Conservation (phyloP, 2,113 vertebrate species). For the Indicator maculatus region DNA sequence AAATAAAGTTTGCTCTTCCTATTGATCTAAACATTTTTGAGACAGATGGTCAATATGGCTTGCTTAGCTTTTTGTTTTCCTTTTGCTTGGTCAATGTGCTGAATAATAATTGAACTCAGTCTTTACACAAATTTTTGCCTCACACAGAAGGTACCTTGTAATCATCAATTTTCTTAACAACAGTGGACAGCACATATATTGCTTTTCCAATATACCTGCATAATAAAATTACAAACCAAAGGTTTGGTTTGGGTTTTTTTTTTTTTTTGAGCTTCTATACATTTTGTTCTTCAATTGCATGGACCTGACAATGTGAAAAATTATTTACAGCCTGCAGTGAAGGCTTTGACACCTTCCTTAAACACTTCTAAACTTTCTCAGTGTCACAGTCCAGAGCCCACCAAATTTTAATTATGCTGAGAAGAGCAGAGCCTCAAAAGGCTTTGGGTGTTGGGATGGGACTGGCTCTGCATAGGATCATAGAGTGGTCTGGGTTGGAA, state of each 20-base stretch:
- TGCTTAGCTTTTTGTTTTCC: constrained; percentile 54
- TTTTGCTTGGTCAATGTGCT: constrained; percentile 40
- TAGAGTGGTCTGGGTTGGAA: too few relatives aligned
- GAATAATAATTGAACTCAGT: constrained; percentile 68
- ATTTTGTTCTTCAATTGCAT: background rate
- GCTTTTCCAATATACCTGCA: constrained; percentile 32
- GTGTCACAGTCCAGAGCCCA: background rate
- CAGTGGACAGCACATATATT: constrained; percentile 1
- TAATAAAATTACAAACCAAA: background rate
- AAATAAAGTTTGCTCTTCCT: constrained; percentile 76
- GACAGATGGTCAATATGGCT: constrained; percentile 77
- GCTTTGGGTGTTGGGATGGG: background rate
- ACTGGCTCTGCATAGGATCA: background rate
- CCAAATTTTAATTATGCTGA: background rate
- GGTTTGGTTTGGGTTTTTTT: background rate
- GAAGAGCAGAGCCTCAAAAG: background rate
- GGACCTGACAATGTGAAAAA: background rate
- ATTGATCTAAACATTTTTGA: constrained; percentile 79
- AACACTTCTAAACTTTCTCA: background rate
- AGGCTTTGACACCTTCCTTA: background rate
- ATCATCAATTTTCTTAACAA: constrained; percentile 56
- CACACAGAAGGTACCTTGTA: constrained; percentile 31
- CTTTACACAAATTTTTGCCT: constrained; percentile 25
- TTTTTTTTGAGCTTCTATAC: background rate
- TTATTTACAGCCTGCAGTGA: background rate